Evolutionary conservation across 2,797 vertebrate genomes (phyloP).

Genomic region (Leptoclinus maculatus): DNA sequence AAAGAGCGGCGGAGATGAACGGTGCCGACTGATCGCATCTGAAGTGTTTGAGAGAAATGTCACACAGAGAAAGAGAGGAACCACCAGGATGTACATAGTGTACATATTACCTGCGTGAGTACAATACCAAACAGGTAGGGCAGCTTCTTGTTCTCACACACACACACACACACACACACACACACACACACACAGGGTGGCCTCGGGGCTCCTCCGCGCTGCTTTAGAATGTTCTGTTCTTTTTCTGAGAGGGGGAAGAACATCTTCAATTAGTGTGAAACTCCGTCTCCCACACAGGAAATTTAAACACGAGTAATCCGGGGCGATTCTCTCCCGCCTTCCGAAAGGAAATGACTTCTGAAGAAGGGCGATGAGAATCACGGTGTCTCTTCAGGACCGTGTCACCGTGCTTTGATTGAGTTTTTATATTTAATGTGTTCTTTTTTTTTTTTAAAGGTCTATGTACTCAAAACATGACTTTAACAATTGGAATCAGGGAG

Average conservation of each 20-base stretch:
- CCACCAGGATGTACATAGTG: conserved; percentile 5
- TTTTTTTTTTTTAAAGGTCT: neutral
- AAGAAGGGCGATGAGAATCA: conserved; percentile 1
- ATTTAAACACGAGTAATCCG: conserved; percentile 4
- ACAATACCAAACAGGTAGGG: conserved; percentile 18
- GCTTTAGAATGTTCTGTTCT: conserved; percentile 57
- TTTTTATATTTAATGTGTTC: neutral
- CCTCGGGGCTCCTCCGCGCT: conserved; percentile 7
- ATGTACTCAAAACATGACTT: neutral
- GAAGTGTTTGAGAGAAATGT: neutral
- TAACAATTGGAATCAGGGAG: neutral
- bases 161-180: neutral
- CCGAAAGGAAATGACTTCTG: conserved; percentile 26
- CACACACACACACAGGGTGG: conserved; percentile 1
- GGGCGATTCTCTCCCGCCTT: neutral
- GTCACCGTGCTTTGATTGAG: neutral
- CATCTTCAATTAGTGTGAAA: conserved; percentile 30
- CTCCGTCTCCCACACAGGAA: conserved; percentile 26
- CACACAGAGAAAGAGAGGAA: neutral
- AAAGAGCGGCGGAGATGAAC: neutral
- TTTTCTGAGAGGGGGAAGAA: conserved; percentile 21
- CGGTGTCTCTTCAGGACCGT: neutral
- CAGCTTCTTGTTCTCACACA: neutral
- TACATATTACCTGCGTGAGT: conserved; percentile 16
- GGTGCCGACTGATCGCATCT: neutral